phyloP scores from a whole-genome alignment of 2,113 vertebrate genomes.

The cat (Felis catus) region DNA sequence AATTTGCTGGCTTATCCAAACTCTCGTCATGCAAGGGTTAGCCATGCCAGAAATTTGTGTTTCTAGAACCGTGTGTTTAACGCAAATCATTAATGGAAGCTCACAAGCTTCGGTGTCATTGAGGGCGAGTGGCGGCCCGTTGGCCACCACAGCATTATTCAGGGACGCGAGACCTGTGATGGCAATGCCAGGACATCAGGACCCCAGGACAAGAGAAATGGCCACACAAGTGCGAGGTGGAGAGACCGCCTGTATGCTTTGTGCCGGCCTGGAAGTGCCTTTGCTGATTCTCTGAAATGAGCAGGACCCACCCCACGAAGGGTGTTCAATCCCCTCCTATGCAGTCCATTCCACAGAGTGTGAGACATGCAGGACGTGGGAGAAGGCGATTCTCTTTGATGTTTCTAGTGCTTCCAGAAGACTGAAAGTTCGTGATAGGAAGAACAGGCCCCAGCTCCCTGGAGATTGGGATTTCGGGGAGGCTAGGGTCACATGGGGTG shows the following conservation, averaged over 20 bases:
- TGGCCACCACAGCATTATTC: not conserved
- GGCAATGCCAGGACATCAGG: not conserved
- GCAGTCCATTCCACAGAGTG: not conserved
- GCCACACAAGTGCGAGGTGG: accelerated
- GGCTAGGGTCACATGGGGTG: not conserved
- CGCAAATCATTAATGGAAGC: not conserved
- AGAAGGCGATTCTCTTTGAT: not conserved
- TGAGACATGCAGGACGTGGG: not conserved
- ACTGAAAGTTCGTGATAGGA: not conserved
- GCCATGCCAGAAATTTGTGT: not conserved
- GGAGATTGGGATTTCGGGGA: not conserved
- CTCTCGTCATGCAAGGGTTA: not conserved
- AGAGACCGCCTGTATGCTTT: not conserved
- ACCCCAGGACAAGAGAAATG: accelerated
- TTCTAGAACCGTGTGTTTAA: slow-evolving; percentile 17
- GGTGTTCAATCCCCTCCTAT: not conserved
- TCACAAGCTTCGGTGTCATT: not conserved
- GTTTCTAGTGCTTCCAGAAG: not conserved
- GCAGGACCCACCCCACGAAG: not conserved
- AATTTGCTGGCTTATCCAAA: slow-evolving; percentile 40
- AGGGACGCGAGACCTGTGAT: accelerated
- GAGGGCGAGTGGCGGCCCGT: not conserved
- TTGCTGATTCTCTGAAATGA: not conserved
- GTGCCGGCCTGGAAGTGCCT: not conserved
- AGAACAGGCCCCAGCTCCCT: not conserved